Conservation (phyloP, 2,113 vertebrate species). For the Lucifuga dentata region DNA sequence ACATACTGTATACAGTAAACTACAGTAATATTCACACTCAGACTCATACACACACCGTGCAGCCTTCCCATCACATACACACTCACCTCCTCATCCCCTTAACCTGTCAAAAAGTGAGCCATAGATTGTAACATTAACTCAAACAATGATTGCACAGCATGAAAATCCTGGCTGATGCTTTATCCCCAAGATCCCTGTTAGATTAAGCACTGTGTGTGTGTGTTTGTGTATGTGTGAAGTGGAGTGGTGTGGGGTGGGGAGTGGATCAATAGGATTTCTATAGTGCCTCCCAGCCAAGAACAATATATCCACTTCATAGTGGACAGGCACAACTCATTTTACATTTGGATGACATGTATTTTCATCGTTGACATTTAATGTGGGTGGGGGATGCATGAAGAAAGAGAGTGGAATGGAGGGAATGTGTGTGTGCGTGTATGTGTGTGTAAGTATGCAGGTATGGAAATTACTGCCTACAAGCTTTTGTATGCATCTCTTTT, state of each 20-base stretch:
- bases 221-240: constrained; percentile 34
- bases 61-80: constrained; percentile 4
- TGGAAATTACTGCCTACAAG: constrained; percentile 12
- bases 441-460: constrained; percentile 28
- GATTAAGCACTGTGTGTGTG: constrained; percentile 63
- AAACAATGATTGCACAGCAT: constrained; percentile 70
- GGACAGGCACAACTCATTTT: constrained; percentile 59
- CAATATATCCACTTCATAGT: constrained; percentile 41
- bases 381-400: background rate
- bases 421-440: constrained; percentile 20
- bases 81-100: background rate
- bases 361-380: constrained; percentile 60
- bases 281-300: constrained; percentile 62
- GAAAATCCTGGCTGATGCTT: constrained; percentile 59
- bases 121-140: constrained; percentile 74
- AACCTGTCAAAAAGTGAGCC: constrained; percentile 45
- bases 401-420: constrained; percentile 38
- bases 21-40: no score
- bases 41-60: background rate
- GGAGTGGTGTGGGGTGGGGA: background rate
- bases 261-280: constrained; percentile 64
- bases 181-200: constrained; percentile 61
- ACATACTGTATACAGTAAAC: no score
- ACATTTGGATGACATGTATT: constrained; percentile 73
- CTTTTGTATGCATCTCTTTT: constrained; percentile 29